Evolutionary conservation across 2,113 vertebrate genomes (phyloP), one percentile per base, ranked within the genome.

Genomic region (Campylomormyrus numenius): DNA sequence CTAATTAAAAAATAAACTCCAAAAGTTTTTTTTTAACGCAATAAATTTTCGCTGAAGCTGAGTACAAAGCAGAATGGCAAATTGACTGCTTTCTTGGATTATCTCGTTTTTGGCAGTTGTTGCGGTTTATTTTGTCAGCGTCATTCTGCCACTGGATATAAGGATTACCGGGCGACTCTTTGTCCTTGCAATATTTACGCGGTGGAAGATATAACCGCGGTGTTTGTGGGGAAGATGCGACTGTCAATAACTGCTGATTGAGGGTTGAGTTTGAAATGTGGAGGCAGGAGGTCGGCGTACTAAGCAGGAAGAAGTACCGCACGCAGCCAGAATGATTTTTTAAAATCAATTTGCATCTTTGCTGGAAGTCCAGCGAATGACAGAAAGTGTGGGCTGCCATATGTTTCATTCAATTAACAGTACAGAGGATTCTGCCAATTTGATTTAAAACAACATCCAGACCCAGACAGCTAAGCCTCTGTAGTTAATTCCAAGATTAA

Each of bases 351-450:
- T 87, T 87, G 49, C 49, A 87, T 53, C 46, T 87, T 52, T 87
- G 85, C 85, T 87, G 85, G 85, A 87, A 87, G 85, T 87, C 85
- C 85, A 52, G 46, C 48, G 31, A 87, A 87, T 53, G 27, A 19
- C 49, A 87, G 85, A 50, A 87, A 87, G 50, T 53, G n/a, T 31
- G 50, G 48, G 85, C 8, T 87, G 85, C 49, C 85, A 53, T 87
- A 53, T 87, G 85, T 87, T 87, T 53, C 49, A 87, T 87, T 87
- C 83, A 56, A 87, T 87, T 53, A 53, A 48, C 85, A 53, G 46
- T 87, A 19, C 11, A 53, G 85, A 35, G 27, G 50, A 56, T 21
- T 87, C 85, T 53, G 48, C 50, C 49, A 87, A 87, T 87, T 52
- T 56, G 27, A 53, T 87, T 87, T 53, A 35, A 35, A 53, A 53